Evolutionary conservation across 2,797 vertebrate genomes (phyloP), one percentile per base, ranked within the genome.

Genomic region (Botia almorhae): DNA sequence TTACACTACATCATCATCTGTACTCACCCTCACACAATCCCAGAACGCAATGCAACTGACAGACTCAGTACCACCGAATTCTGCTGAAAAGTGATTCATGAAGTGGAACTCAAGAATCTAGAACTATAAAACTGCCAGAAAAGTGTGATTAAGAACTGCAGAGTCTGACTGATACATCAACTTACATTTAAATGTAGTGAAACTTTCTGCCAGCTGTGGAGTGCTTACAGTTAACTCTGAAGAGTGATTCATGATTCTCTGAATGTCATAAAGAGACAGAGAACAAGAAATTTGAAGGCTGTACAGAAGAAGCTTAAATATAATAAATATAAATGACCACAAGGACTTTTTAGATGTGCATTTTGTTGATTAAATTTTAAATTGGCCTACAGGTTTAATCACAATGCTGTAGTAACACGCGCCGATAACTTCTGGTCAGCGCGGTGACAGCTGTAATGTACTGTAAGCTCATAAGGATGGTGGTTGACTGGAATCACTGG

Each of bases 121-220:
- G 69, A 56, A 43, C 51, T 14, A 69, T 80, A 74, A 39, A 80
- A 77, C 21, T 67, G 65, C 71, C 71, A 81, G 75, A 75, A 84
- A 86, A 83, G 50, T 61, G 63, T 83, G 85, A 86, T 81, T 79
- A 85, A 86, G 76, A 84, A 74, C 81, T 23, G 50, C 77, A 86
- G 2, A 81, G 85, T 69, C 60, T 71, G 79, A 81, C 71, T 83
- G 78, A 79, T 67, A 69, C 67, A 71, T 83, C 46, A 70, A 77
- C 84, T 85, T 78, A 39, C 72, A 79, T 75, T 80, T 74, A 81
- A 83, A 56, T 48, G 7, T 43, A 75, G 33, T 58, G 83, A 85
- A 86, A 86, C 78, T 83, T 43, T 63, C 48, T 83, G 81, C 70
- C 81, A 84, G 74, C 23, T 64, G 65, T 36, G 53, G 72, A 68